Evolutionary conservation across 2,888 invertebrate species (phyloP).

Genomic region (Aplocera efformata): DNA sequence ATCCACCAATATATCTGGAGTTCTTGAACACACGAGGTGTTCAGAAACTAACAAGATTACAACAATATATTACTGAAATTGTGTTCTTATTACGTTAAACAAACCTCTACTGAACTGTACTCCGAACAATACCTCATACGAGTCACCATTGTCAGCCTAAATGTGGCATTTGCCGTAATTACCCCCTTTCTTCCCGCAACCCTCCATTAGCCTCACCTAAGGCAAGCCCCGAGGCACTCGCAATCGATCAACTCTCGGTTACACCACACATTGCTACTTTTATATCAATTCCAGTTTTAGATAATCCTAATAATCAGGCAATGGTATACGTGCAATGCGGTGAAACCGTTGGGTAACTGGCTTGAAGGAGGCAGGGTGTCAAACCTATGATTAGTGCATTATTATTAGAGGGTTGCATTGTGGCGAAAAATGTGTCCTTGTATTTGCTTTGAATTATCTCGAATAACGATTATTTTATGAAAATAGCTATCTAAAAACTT

Average conservation of each 20-base stretch:
- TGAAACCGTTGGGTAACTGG: not conserved
- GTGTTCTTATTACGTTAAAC: not conserved
- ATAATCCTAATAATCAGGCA: slow-evolving; percentile 20
- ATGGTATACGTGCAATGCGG: slow-evolving; percentile 25
- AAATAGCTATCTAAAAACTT: too few relatives aligned
- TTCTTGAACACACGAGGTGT: too few relatives aligned
- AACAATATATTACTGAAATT: too few relatives aligned
- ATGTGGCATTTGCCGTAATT: slow-evolving; percentile 71
- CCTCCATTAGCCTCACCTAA: slow-evolving; percentile 63
- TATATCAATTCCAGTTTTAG: not conserved
- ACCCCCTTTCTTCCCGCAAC: slow-evolving; percentile 61
- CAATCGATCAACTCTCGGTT: slow-evolving; percentile 1
- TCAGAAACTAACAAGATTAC: too few relatives aligned
- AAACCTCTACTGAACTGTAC: slow-evolving; percentile 5
- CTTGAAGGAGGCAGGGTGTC: slow-evolving; percentile 49
- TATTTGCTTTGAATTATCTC: slow-evolving; percentile 35
- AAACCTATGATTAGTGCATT: slow-evolving; percentile 75
- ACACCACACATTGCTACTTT: slow-evolving; percentile 35
- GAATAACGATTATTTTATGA: slow-evolving; percentile 15
- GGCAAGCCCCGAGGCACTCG: slow-evolving; percentile 36
- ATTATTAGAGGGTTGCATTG: slow-evolving; percentile 61
- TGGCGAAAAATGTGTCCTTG: slow-evolving; percentile 49
- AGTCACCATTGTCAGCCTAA: slow-evolving; percentile 57
- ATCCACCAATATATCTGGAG: too few relatives aligned
- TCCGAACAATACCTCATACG: slow-evolving; percentile 22